These are phyloP conservation scores for Cotesia congregata DNA, from an alignment of 2,888 invertebrate species.

Conservation along the genomic window DNA sequence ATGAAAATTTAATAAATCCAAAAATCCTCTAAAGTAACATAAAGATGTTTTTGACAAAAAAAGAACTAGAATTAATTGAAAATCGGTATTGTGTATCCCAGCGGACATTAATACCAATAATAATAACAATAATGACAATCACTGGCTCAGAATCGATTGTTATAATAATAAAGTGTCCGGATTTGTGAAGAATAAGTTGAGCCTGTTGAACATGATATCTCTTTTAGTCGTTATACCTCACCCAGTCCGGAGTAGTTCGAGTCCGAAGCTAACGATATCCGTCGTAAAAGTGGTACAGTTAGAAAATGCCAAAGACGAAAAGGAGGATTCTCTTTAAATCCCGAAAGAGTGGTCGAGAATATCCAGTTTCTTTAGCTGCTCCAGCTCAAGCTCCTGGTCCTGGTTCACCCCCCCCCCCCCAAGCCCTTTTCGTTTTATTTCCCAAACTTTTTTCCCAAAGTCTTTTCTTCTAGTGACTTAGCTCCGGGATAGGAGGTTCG, in stretches of 20 bases:
- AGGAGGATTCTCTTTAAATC: conserved; percentile 47
- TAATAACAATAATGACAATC: too few relatives aligned
- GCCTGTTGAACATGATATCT: conserved; percentile 20
- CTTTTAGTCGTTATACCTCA: conserved; percentile 13
- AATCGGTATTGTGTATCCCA: too few relatives aligned
- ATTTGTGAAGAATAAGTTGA: conserved; percentile 9
- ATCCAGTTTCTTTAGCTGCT: conserved; percentile 17
- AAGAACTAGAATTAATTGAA: too few relatives aligned
- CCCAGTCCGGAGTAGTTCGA: conserved; percentile 10
- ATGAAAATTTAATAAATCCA: too few relatives aligned
- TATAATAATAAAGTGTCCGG: not conserved
- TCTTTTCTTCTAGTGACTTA: conserved; percentile 22
- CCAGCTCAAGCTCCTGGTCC: not conserved
- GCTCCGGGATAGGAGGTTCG: not conserved
- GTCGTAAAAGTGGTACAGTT: conserved; percentile 44
- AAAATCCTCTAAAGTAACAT: too few relatives aligned
- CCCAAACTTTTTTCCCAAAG: not conserved
- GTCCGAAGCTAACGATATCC: conserved; percentile 40
- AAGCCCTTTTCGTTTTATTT: conserved; percentile 2
- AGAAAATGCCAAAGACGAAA: conserved; percentile 28
- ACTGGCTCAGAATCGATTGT: not conserved
- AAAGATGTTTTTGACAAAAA: too few relatives aligned
- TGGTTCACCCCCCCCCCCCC: conserved; percentile 9
- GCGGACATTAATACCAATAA: too few relatives aligned
- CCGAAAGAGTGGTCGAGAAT: conserved; percentile 40